phyloP scores from a whole-genome alignment of 2,113 vertebrate genomes.

The Vulpes ferrilata region DNA sequence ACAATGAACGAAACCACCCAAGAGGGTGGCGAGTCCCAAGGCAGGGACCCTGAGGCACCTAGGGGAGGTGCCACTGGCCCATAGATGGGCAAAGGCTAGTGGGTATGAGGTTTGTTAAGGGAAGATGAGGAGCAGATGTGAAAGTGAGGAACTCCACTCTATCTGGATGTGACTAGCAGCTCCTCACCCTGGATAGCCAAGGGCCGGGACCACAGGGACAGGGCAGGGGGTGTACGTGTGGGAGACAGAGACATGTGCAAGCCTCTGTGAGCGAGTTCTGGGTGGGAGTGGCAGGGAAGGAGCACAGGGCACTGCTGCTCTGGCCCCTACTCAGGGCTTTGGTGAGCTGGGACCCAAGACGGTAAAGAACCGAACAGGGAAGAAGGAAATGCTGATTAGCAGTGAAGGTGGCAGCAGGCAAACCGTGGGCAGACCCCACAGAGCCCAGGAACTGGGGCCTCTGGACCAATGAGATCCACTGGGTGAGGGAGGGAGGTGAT shows the following conservation, averaged over 20 bases:
- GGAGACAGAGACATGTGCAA: not conserved
- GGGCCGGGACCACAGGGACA: accelerated
- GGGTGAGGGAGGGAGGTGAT: not conserved
- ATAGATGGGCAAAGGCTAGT: not conserved
- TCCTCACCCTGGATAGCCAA: accelerated
- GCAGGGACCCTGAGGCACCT: not conserved
- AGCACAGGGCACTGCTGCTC: not conserved
- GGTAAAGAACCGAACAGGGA: not conserved
- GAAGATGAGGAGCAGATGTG: accelerated
- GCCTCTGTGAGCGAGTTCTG: not conserved
- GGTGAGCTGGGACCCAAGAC: not conserved
- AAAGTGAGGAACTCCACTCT: not conserved
- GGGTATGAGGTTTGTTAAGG: not conserved
- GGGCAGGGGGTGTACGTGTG: accelerated
- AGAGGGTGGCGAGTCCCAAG: not conserved
- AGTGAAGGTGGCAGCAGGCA: not conserved
- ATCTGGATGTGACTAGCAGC: not conserved
- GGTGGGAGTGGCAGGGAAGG: not conserved
- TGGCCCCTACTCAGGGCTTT: not conserved
- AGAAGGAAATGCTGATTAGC: not conserved
- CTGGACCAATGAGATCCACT: not conserved
- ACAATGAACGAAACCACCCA: not conserved
- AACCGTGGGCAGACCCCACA: accelerated
- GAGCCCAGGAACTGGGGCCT: not conserved
- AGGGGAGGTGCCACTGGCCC: not conserved